Base-by-base conservation (phyloP, 2,113 vertebrate genomes). In the Lipotes vexillifer region DNA sequence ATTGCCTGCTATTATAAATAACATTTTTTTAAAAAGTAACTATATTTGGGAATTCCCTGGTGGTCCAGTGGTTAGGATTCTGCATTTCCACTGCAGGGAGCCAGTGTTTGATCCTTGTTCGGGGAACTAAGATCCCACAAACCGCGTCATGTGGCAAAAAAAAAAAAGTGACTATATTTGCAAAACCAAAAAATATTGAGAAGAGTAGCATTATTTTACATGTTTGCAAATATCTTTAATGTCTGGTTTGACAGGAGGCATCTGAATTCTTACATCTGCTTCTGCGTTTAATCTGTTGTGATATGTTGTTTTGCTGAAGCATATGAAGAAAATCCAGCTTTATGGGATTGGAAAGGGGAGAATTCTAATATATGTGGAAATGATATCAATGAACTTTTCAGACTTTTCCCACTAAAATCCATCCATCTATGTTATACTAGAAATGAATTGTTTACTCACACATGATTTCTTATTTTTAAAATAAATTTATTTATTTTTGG, bases 1-100 rank as follows among this genome's bases (percentile, higher is more conserved):
- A 72, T 85, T 94, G 20, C 23, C 59, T 71, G 31, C 77, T 88
- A 81, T 81, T 88, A 4, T 89, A 91, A 97, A 75, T 78, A 92
- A 81, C 25, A 7, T 52, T 52, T 44, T 87, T 66, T 92, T 46
- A 14, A 6, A 65, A 65, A 31, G 61, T 65, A 65, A 65, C 61
- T 31, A 38, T 57, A 71, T 96, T 82, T 96, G 81, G 21, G 23
- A 59, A 59, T 59, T 59, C 57, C 57, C 23, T 59, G 57, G 59
- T 25, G 21, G 23, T 61, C 21, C 59, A 61, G 9, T 61, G 21
- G 23, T 61, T 61, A 61, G 23, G 59, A 61, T 8, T 61, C 59
- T 61, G 23, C 18, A 57, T 23, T 61, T 61, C 23, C 21, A 61
- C 59, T 27, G 59, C 59, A 61, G 59, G 59, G 21, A 2, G 21